Base-by-base conservation (phyloP, 92 coral and sea anemone genomes). In the Desmophyllum pertusum region DNA sequence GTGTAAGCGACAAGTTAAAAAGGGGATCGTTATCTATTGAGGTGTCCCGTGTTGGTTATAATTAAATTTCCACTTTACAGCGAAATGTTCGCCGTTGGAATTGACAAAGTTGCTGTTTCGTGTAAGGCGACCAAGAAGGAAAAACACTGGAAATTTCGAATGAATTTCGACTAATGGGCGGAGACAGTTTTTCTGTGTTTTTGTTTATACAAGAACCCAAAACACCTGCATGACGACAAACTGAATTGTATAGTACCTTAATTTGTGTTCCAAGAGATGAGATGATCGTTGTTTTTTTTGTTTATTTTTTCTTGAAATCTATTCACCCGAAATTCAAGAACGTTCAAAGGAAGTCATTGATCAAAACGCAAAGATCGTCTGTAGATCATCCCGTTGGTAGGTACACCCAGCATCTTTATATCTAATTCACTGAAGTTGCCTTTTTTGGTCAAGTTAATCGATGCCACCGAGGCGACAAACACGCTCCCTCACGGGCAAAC, bases 171-270 rank as follows among this genome's bases (percentile, higher is more conserved):
- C 55, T 73, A 73, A 73, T 45, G 19, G 45, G n/a, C 27, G 33
- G 31, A 13, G 59, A 73, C 57, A 73, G 77, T 73, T 73, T 75
- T 75, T 53, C 50, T 40, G 27, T 1, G 51, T 33, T 75, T 48
- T 21, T 52, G 79, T 75, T 75, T 75, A 51, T 23, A 31, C 46
- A 52, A 52, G 65, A 23, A 75, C 27, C 30, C 27, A 19, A 6
- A 51, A 13, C 65, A 75, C 63, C 64, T 50, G 65, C 79, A 35
- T 0, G 17, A 10, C 13, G 36, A 45, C 41, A 75, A 50, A 75
- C 29, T 17, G 42, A 37, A 75, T n/a, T 65, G 2, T 21, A 75
- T 50, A 15, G 63, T 11, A 75, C 41, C 30, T n/a, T 15, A 31
- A 75, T 25, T 71, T 27, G 37, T 25, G 3, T 33, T 42, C 33